Evolutionary conservation across 1,140 invertebrate genomes (phyloP), one percentile per base, ranked within the genome.

Genomic region (Cotesia chilonis): DNA sequence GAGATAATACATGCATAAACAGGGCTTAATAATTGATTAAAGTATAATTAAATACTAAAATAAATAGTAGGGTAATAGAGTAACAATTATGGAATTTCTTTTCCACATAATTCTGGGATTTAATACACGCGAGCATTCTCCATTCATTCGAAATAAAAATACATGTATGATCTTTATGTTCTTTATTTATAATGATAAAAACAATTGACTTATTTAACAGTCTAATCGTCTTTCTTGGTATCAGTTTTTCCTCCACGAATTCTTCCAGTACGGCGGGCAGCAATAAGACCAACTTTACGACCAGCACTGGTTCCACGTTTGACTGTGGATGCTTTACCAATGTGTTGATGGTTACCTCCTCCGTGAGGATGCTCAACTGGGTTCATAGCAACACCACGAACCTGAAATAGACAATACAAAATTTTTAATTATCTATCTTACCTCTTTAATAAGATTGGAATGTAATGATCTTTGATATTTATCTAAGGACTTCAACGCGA

Each of bases 291-390:
- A 84, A 99, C 96, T 92, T 99, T 99, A 88, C 97, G 93, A 94
- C 98, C 98, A 86, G 98, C 96, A 74, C 95, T 96, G 76, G 97
- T 97, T 88, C 97, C 96, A 91, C 98, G 90, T 88, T 98, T 96
- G 81, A 99, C 97, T 72, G 98, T 99, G 1, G 98, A 99, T 71
- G 98, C 97, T 90, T 99, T 99, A 94, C 98, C 98, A 90, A 99
- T 99, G 87, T 99, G 98, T 91, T 99, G 98, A 92, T 99, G 98
- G 90, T 99, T 99, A 94, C 98, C 97, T 95, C 98, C 97, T 91
- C 97, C 97, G 84, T 98, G 97, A 84, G 97, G 98, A 98, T 99
- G 97, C 86, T 99, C 97, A 80, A 99, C 97, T 74, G 97, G 97
- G 90, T 98, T 95, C 94, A 96, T 95, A 89, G 93, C 92, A 85